A percentile compares a stretch with the other conserved stretches of the same genome.
These are phyloP conservation scores for Diadophis punctatus DNA, from an alignment of 2,113 vertebrate species.

Conservation along the genomic window DNA sequence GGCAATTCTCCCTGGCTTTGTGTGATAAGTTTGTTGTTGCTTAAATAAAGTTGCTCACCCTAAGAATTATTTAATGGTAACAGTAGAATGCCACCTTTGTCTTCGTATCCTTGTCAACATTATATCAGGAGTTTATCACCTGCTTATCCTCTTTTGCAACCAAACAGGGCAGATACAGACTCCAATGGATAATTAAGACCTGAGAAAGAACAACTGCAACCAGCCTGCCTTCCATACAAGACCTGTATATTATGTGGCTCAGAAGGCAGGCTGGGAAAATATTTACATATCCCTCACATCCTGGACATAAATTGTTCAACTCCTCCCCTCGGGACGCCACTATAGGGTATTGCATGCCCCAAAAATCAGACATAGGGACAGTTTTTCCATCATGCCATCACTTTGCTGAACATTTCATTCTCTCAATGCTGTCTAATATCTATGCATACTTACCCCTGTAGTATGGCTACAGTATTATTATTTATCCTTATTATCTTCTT, in stretches of 20 bases:
- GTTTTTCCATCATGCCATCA: background rate
- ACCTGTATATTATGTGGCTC: background rate
- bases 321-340: no score
- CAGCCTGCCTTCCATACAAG: background rate
- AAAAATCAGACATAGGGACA: background rate
- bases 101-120: background rate
- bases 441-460: background rate
- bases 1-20: background rate
- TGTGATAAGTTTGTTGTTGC: background rate
- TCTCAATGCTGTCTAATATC: background rate
- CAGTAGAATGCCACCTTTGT: background rate
- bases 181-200: background rate
- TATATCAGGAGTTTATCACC: background rate
- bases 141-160: background rate
- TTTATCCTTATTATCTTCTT: background rate
- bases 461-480: background rate
- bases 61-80: background rate
- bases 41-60: background rate
- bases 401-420: background rate
- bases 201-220: background rate
- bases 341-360: background rate
- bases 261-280: background rate
- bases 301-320: no score
- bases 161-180: background rate
- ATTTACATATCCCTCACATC: no score